A percentile compares a stretch with the other conserved stretches of the same genome.
Conservation (phyloP, 2,888 invertebrate species). For the Pachydiplax longipennis region DNA sequence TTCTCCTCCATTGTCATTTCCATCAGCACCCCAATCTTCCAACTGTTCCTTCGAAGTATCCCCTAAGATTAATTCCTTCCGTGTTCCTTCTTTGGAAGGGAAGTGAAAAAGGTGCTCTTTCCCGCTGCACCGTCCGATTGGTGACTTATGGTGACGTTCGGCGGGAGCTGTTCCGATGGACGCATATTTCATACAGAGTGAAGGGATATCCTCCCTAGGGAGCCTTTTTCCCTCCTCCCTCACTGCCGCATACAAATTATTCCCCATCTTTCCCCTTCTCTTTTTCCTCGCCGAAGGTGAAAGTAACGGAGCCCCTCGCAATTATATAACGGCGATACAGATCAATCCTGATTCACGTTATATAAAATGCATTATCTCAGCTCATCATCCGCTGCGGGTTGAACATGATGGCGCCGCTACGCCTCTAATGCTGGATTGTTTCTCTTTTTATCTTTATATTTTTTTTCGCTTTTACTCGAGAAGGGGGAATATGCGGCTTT, state of each 20-base stretch:
- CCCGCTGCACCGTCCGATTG: neutral
- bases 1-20: neutral
- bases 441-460: too few relatives aligned
- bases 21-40: neutral
- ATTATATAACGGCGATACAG: too few relatives aligned
- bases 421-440: too few relatives aligned
- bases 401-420: too few relatives aligned
- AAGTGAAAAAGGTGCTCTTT: neutral
- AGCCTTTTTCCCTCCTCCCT: neutral
- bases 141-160: neutral
- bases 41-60: neutral
- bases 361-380: too few relatives aligned
- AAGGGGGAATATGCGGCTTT: too few relatives aligned
- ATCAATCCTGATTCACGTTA: too few relatives aligned
- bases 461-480: too few relatives aligned
- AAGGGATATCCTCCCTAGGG: neutral
- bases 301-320: too few relatives aligned
- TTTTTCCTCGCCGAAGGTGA: neutral
- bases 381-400: too few relatives aligned
- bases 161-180: neutral
- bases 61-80: neutral
- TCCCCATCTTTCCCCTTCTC: neutral
- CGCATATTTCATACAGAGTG: neutral
- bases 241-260: neutral
- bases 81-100: neutral